Evolutionary conservation across 2,888 invertebrate species (phyloP), one percentile per base, ranked within the genome.

Genomic region (Rosalia funebris): DNA sequence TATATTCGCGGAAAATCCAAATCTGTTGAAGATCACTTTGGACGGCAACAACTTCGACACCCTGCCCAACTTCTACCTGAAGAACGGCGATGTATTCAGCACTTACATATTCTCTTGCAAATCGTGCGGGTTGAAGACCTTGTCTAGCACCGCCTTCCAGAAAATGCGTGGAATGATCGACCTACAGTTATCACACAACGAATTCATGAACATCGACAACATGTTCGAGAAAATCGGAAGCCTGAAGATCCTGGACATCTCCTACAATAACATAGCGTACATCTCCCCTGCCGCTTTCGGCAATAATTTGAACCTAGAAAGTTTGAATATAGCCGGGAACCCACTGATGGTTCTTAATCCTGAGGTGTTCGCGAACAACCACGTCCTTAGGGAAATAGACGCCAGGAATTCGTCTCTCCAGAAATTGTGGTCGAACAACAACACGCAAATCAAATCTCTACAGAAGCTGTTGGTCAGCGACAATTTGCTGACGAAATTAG

Each of bases 281-380:
- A 77, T 93, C 25, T 86, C 89, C 42, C 80, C 83, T 5, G 84
- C 87, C 69, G 83, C 88, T 60, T 92, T 93, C 76, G 84, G 84
- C 68, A 86, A 88, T 63, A 91, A 91, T 67, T 84, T 83, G 16
- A 86, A 88, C 63, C 81, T 93, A 58, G 85, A 82, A 17, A 88
- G 85, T 78, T 79, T 93, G 9, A 89, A 87, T 74, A 83, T 93
- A 41, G 88, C 89, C 67, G 89, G 89, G 10, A 93, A 93, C 79
- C 89, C 89, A 0, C 82, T 92, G 59, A 64, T 60, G 36, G 85
- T 84, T 63, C 76, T 93, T 1, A 87, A 90, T 53, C 86, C 89
- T 1, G 85, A 87, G 57, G 83, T 90, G 1, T 92, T 93, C 79
- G 74, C 85, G 58, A 82, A 86, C 55, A 86, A 89, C 31, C 85